Base-by-base conservation (phyloP, 2,113 vertebrate species). In the Phoxinus phoxinus region DNA sequence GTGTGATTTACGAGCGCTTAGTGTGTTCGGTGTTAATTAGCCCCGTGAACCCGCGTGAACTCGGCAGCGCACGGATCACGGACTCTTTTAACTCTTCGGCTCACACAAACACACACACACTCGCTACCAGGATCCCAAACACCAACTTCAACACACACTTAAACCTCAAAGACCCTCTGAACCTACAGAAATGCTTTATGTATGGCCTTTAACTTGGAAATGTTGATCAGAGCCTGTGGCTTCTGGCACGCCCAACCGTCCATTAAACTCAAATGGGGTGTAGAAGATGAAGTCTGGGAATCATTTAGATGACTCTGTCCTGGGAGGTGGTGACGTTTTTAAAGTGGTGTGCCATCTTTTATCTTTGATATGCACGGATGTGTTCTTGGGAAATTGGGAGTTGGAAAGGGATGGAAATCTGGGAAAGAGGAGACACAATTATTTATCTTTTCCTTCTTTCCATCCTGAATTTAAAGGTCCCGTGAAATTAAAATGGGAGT, bases 41-140 rank as follows among this genome's bases (percentile, higher is more conserved):
- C 91, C 90, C 67, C 88, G 88, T 94, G 94, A 94, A 95, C 94
- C 94, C 87, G 78, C 86, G 90, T 95, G 94, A 94, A 95, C 94
- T 93, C 93, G 90, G 89, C 88, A 91, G 86, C 90, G 69, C 85
- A 63, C 73, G 87, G 86, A 78, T 35, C 90, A 88, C 86, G 81
- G 81, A 83, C 83, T 88, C 84, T 91, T 93, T 92, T 89, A 93
- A 90, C 88, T 91, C 84, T 83, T 72, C 69, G 76, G 83, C 85
- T 72, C 82, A 72, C 81, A 81, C 86, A 87, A 83, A 86, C 87
- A 89, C 88, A 88, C 85, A 88, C 61, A 81, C 87, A 88, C 87
- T 84, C 74, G 83, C 89, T 85, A 85, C 90, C 87, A 88, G 83
- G 79, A 88, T 48, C 69, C 53, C 58, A 76, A 76, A 74, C 46